Base-by-base conservation (phyloP, 2,888 invertebrate genomes). In the Cheilosia impressa region DNA sequence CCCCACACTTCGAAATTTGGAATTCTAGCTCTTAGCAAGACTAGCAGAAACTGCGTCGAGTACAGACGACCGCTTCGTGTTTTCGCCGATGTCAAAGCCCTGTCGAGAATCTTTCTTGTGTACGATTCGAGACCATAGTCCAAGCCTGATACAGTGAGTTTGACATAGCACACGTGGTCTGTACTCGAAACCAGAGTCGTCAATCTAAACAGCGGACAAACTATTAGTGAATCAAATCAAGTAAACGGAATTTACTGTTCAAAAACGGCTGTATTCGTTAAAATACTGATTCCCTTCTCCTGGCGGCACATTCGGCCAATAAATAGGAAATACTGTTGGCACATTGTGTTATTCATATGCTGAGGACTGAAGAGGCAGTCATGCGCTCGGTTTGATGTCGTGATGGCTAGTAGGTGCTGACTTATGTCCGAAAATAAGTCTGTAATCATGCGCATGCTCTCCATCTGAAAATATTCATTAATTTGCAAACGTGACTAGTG, bases 261-360 rank as follows among this genome's bases (percentile, higher is more conserved):
- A 91, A 96, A 96, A 87, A 97, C 94, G 63, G 95, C 95, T 57
- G 96, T 94, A 89, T 94, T 95, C 87, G 96, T 96, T 60, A 98
- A 94, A 68, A 96, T 94, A 87, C 93, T 93, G 52, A 95, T 92
- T 2, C 97, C 97, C 57, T 94, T 93, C 68, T 94, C 94, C 7
- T 94, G 94, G 87, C 96, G 95, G 88, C 96, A 96, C 89, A 98
- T 94, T 88, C 97, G 96, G 0, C 98, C 98, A 85, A 98, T 95
- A 91, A 98, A 97, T 55, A 99, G 94, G 92, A 99, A 99, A 93
- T 98, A 99, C 93, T 96, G 96, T 92, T 98, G 98, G 91, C 97
- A 97, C 93, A 97, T 96, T 0, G 98, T 97, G 89, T 96, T 97
- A 88, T 95, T 94, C 94, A 98, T 95, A 91, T 96, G 96, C 88